Base-by-base conservation (phyloP, 2,888 invertebrate species). In the Pseudolycoriella hygida region DNA sequence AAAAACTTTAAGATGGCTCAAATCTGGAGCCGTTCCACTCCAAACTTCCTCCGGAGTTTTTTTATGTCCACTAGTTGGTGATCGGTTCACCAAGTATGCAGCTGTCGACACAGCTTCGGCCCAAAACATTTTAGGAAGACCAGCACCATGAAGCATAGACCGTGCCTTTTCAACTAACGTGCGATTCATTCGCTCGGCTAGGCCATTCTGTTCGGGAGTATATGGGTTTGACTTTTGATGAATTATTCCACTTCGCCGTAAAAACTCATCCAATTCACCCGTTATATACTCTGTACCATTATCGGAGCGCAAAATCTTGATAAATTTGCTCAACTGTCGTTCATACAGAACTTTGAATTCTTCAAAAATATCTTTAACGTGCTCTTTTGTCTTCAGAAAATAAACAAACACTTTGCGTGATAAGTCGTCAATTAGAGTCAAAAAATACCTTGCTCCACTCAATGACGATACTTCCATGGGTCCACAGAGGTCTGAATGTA, bases 41-140 rank as follows among this genome's bases (percentile, higher is more conserved):
- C 61, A 63, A 4, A 54, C 12, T 48, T 63, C 60, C 44, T 54
- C 53, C 1, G 62, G 58, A 2, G 58, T 58, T 48, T 49, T 50
- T 11, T 44, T 8, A 3, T 49, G 39, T 5, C 38, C n/a, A 10
- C 41, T 12, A 10, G 34, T 31, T 11, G 34, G 17, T 15, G 38
- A 30, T 11, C 11, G 25, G 12, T n/a, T n/a, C n/a, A n/a, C n/a
- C n/a, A n/a, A n/a, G n/a, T n/a, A n/a, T n/a, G n/a, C n/a, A n/a
- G n/a, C n/a, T n/a, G n/a, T n/a, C n/a, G n/a, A n/a, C n/a, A n/a
- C n/a, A n/a, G n/a, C n/a, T n/a, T n/a, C n/a, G n/a, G n/a, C n/a
- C n/a, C n/a, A n/a, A n/a, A n/a, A n/a, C n/a, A n/a, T n/a, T n/a
- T n/a, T n/a, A n/a, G 42, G 45, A 8, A 57, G 42, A 19, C 52